Conservation (phyloP, 2,888 invertebrate species). For the Julus scanicus region DNA sequence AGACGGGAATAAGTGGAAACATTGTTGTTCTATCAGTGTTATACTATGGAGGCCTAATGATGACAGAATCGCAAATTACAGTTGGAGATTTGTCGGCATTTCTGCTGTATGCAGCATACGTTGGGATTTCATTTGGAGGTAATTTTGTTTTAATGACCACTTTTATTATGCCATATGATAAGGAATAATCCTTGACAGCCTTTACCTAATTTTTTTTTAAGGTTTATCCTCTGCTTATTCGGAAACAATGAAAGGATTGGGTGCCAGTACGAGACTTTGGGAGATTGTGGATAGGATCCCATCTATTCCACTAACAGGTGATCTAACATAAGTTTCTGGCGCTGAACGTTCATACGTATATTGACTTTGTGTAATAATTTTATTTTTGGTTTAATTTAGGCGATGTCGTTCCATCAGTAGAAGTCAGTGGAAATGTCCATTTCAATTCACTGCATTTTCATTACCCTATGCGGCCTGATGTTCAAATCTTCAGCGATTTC, state of each 20-base stretch:
- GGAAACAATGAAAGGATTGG: conserved; percentile 91
- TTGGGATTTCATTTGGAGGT: conserved; percentile 89
- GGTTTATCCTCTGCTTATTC: conserved; percentile 89
- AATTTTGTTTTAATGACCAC: conserved; percentile 44
- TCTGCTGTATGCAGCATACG: conserved; percentile 92
- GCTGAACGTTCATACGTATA: not conserved
- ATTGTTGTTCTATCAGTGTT: conserved; percentile 88
- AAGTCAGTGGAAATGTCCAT: conserved; percentile 75
- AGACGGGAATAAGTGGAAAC: conserved; percentile 89
- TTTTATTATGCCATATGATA: no score
- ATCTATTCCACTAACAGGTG: conserved; percentile 78
- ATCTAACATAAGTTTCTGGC: not conserved
- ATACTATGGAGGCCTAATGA: conserved; percentile 91
- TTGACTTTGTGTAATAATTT: conserved; percentile 1
- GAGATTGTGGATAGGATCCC: conserved; percentile 86
- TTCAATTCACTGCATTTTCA: conserved; percentile 80
- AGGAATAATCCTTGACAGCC: no score
- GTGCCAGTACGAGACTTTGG: conserved; percentile 90
- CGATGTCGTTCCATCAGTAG: conserved; percentile 63
- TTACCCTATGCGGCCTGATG: conserved; percentile 76
- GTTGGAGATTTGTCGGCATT: conserved; percentile 94
- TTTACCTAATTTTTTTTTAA: conserved; percentile 59
- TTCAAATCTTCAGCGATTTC: conserved; percentile 74
- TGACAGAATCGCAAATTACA: conserved; percentile 76
- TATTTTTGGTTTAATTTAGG: conserved; percentile 74